Conservation (phyloP, 1,140 invertebrate species). For the Aphis gossypii region DNA sequence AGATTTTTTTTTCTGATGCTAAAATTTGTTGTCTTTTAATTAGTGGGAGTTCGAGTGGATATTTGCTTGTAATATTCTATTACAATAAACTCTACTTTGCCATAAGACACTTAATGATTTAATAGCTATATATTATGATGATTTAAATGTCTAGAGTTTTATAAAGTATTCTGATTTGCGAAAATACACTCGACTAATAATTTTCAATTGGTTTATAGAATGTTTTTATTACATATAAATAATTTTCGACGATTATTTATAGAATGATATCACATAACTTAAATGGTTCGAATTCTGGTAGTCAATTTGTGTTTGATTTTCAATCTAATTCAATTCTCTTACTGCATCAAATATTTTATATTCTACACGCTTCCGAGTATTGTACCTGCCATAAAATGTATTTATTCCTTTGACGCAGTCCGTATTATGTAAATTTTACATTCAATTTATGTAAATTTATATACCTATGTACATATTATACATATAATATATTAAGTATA, state of each 20-base stretch:
- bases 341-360: slow-evolving; percentile 28
- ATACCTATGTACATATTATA: not conserved
- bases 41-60: not conserved
- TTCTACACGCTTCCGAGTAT: not conserved
- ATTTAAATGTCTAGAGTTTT: not conserved
- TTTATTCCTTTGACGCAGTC: slow-evolving; percentile 11
- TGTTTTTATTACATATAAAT: not conserved
- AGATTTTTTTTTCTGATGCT: not conserved
- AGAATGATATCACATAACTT: not conserved
- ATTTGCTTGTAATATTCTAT: not conserved
- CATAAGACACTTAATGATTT: not conserved
- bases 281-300: not conserved
- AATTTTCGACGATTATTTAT: not conserved
- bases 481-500: not conserved
- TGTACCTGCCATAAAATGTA: not conserved
- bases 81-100: not conserved
- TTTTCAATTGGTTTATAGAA: not conserved
- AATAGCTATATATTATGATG: not conserved
- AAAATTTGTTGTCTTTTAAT: not conserved
- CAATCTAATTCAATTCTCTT: not conserved
- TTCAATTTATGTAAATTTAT: not conserved
- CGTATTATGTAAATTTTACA: slow-evolving; percentile 1
- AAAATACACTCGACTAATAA: not conserved
- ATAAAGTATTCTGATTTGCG: not conserved
- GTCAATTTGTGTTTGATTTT: not conserved